Base-by-base conservation (phyloP, 1,140 invertebrate species). In the Heliconius congener region DNA sequence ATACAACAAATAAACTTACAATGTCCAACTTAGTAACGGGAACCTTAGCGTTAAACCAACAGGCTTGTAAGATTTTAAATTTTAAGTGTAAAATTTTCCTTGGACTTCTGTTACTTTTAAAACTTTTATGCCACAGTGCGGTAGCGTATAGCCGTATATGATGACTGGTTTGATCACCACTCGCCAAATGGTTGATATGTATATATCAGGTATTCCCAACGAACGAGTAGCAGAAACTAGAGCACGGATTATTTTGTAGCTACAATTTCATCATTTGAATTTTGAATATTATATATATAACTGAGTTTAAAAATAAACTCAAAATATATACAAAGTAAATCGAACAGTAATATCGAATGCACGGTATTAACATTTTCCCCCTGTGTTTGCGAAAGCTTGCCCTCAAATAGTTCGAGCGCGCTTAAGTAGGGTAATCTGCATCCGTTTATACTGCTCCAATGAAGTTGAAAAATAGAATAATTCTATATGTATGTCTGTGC, bases 351-450 rank as follows among this genome's bases (percentile, higher is more conserved):
- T 66, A 66, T 66, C 13, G 60, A 66, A 30, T 16, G 60, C 3
- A 66, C 60, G 60, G 3, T 66, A 30, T 3, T 66, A 66, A 66
- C 27, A 66, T 3, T 30, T 66, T 66, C 27, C 60, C 60, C 60
- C 60, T 66, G 60, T 66, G 60, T 66, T 66, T 66, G 60, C 60
- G 60, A 30, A 66, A 66, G 60, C 60, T 30, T 66, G 60, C 27
- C 60, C 27, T 66, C 27, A 66, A 66, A 66, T 66, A 66, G 60
- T 23, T 30, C 27, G 60, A 66, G 13, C 27, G 60, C 60, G 27
- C 23, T 66, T 66, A 66, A 27, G 60, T 66, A 66, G 60, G 27
- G 60, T 66, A 66, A 66, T 66, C 60, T 66, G 27, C n/a, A 66
- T 66, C 60, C 60, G 60, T 30, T 66, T 66, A 66, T 66, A 66